Evolutionary conservation across 1,140 invertebrate species (phyloP), one percentile per base, ranked within the genome.

Genomic region (Drosophila sulfurigaster): DNA sequence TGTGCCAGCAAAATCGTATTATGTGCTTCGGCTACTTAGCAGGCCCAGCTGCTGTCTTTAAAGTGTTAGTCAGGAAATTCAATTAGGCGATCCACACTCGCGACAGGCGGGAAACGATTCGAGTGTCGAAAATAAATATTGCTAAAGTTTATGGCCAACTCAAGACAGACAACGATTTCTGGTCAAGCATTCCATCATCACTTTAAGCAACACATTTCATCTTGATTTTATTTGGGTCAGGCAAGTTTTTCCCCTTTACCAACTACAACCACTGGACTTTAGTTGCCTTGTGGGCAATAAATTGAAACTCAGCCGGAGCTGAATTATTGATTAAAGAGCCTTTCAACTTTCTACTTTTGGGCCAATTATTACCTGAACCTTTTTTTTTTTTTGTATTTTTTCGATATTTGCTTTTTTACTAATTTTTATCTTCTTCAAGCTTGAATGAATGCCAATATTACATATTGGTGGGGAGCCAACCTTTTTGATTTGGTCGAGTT

Each of bases 271-370:
- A 7, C 7, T n/a, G 15, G 1, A 38, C 30, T 48, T 25, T n/a
- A 30, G 10, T 54, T 30, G 45, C 6, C 10, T 38, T 3, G 13
- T 32, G 43, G 57, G 43, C 46, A 64, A 51, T 73, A 76, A 78
- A 81, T 48, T 64, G 71, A 51, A 82, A 71, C 69, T 45, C 63
- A 82, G 76, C 77, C 73, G 48, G 60, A 69, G 60, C 58, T 78
- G 80, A 89, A 83, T 89, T 88, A 89, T 89, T 89, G 85, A 89
- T 88, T 88, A 75, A 88, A 73, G 45, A 32, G 43, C 32, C 35
- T 51, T 59, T 59, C 28, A 52, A 46, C 25, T 56, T 46, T 38
- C 28, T n/a, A 49, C 28, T 28, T 58, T 54, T 51, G 51, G 67
- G 60, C 54, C 52, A 71, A 64, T 75, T 75, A 75, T 64, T 70